These are phyloP conservation scores for Cheilosia scutellata DNA, from an alignment of 2,888 invertebrate species.

Conservation along the genomic window DNA sequence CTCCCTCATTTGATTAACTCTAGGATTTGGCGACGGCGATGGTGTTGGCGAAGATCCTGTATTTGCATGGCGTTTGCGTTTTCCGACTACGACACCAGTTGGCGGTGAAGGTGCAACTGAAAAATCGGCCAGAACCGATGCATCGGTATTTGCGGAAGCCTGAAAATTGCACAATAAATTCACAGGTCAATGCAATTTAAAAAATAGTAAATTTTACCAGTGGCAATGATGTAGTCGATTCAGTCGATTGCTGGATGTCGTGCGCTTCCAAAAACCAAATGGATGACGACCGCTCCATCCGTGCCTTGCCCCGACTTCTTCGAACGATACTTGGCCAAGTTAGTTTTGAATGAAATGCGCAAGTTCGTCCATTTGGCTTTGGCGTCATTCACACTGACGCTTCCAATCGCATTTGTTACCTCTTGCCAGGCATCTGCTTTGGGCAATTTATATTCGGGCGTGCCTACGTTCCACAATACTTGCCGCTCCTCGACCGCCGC, in stretches of 20 bases:
- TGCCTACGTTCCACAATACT: background rate
- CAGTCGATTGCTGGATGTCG: background rate
- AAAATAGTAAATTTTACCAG: background rate
- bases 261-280: constrained; percentile 6
- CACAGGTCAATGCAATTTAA: background rate
- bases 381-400: background rate
- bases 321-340: constrained; percentile 7
- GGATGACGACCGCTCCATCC: background rate
- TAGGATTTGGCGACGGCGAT: background rate
- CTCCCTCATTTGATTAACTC: background rate
- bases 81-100: background rate
- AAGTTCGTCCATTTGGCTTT: constrained; percentile 11
- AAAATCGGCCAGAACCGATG: background rate
- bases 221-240: background rate
- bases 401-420: constrained; percentile 8
- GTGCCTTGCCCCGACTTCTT: background rate
- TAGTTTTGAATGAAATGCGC: constrained; percentile 15
- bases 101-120: background rate
- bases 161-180: constrained; percentile 3
- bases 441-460: constrained; percentile 5
- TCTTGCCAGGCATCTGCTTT: background rate
- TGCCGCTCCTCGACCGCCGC: background rate
- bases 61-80: background rate
- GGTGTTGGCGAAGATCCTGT: background rate
- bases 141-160: constrained; percentile 1